phyloP scores from a whole-genome alignment of 2,113 vertebrate genomes.

The Muntiacus muntjak region DNA sequence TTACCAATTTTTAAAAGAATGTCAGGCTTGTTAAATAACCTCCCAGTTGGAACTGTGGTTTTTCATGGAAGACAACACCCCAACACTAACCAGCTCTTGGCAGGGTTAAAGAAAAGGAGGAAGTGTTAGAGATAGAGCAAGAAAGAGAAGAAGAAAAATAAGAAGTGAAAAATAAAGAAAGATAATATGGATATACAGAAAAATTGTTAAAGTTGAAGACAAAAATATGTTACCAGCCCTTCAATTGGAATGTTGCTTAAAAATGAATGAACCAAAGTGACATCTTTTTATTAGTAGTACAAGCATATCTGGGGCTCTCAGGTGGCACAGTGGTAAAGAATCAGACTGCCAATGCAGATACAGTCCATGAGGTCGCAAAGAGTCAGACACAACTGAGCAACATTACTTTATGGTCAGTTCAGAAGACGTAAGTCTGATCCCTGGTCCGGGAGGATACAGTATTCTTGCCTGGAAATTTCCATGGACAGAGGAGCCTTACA shows the following conservation, averaged over 20 bases:
- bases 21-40: not conserved
- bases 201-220: not conserved
- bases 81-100: not conserved
- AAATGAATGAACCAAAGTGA: not conserved
- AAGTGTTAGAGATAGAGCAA: not conserved
- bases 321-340: not conserved
- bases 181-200: not conserved
- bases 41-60: not conserved
- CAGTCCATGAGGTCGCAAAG: fast-evolving
- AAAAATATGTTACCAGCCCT: not conserved
- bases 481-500: not conserved
- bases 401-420: not conserved
- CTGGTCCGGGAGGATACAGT: not conserved
- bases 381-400: not conserved
- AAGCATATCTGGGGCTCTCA: not conserved
- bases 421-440: not conserved
- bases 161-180: not conserved
- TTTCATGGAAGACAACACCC: not conserved
- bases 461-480: not conserved
- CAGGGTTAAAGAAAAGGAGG: not conserved
- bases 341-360: not conserved
- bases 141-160: not conserved
- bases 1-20: not conserved
- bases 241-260: not conserved
- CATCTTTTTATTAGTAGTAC: not conserved